phyloP scores from a whole-genome alignment of 1,140 invertebrate species.

The Hypothenemus hampei region DNA sequence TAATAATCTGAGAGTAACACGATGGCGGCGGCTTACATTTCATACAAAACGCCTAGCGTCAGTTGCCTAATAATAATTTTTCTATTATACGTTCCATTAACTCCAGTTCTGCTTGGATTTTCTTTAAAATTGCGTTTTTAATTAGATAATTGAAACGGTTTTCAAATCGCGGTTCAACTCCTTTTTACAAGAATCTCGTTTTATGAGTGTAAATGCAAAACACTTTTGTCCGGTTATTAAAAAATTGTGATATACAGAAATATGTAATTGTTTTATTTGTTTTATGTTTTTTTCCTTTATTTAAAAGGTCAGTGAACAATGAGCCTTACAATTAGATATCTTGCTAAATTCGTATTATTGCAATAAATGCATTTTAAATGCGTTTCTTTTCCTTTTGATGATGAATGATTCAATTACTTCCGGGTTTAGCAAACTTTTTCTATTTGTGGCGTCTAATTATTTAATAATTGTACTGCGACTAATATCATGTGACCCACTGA shows the following conservation, averaged over 20 bases:
- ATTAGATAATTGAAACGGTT: constrained; percentile 26
- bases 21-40: constrained; percentile 18
- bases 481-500: too few relatives aligned
- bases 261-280: too few relatives aligned
- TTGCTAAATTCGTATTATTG: too few relatives aligned
- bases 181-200: constrained; percentile 10
- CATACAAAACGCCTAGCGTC: constrained; percentile 2
- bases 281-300: too few relatives aligned
- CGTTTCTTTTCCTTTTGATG: background rate
- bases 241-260: too few relatives aligned
- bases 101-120: constrained; percentile 29
- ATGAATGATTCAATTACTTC: background rate
- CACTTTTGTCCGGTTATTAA: too few relatives aligned
- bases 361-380: background rate
- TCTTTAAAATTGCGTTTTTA: constrained; percentile 31
- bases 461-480: too few relatives aligned
- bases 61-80: constrained; percentile 31
- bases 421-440: too few relatives aligned
- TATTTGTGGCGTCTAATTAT: too few relatives aligned
- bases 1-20: constrained; percentile 20
- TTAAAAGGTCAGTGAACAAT: too few relatives aligned
- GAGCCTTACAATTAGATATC: too few relatives aligned
- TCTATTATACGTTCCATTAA: constrained; percentile 33
- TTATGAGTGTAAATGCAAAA: too few relatives aligned
- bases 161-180: background rate